These are phyloP conservation scores for Potamilus streckersoni DNA, from an alignment of 1,140 invertebrate genomes.

Conservation along the genomic window DNA sequence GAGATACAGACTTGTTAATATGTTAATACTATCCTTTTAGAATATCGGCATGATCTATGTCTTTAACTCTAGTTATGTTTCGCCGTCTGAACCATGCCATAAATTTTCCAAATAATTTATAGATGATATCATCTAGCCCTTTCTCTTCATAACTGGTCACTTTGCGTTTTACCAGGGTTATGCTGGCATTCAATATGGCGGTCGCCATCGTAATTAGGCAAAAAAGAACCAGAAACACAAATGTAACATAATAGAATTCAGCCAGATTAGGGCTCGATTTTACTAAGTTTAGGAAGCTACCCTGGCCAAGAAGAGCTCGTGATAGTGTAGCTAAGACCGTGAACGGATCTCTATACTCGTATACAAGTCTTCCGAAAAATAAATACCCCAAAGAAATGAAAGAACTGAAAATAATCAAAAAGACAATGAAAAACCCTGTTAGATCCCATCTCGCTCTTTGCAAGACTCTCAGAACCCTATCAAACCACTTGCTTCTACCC, in stretches of 20 bases:
- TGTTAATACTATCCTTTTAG: too few relatives aligned
- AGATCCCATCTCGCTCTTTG: slow-evolving; percentile 35
- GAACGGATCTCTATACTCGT: slow-evolving; percentile 47
- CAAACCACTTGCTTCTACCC: slow-evolving; percentile 45
- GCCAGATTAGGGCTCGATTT: slow-evolving; percentile 77
- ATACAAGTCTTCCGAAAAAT: slow-evolving; percentile 40
- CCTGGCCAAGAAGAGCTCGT: slow-evolving; percentile 78
- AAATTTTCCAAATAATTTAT: too few relatives aligned
- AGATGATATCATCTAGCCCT: too few relatives aligned
- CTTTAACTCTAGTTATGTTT: too few relatives aligned
- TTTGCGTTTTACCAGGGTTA: slow-evolving; percentile 23
- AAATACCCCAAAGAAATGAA: slow-evolving; percentile 47
- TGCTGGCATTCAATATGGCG: slow-evolving; percentile 82
- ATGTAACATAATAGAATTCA: slow-evolving; percentile 80
- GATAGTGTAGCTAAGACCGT: slow-evolving; percentile 38
- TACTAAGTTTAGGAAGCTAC: slow-evolving; percentile 78
- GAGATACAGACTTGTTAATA: too few relatives aligned
- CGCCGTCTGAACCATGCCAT: too few relatives aligned
- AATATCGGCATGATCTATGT: too few relatives aligned
- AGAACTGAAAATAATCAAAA: slow-evolving; percentile 53
- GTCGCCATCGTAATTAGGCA: slow-evolving; percentile 84
- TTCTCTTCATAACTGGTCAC: too few relatives aligned
- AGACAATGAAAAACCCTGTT: slow-evolving; percentile 49
- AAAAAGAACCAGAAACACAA: slow-evolving; percentile 83
- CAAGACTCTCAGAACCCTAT: slow-evolving; percentile 37